These are phyloP conservation scores for Mustela lutreola DNA, from an alignment of 2,113 vertebrate genomes.

Conservation along the genomic window DNA sequence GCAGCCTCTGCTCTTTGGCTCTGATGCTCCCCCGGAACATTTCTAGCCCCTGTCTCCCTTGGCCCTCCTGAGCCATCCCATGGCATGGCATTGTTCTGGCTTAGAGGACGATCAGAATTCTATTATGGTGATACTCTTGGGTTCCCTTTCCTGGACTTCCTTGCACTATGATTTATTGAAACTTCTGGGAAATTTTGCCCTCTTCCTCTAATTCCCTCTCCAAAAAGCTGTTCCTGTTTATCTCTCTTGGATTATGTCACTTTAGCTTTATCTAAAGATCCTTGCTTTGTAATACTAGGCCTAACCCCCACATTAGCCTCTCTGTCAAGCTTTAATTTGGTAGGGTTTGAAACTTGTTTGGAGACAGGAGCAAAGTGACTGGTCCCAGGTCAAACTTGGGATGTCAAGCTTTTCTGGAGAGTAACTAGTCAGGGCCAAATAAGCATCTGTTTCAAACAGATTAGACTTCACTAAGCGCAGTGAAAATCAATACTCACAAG, in stretches of 20 bases:
- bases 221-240: neutral
- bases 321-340: neutral
- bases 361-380: neutral
- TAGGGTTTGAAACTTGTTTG: neutral
- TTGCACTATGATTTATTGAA: neutral
- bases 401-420: neutral
- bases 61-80: neutral
- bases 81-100: neutral
- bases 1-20: neutral
- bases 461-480: neutral
- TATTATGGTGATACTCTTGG: neutral
- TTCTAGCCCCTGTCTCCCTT: neutral
- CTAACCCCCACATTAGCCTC: neutral
- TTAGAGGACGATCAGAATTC: neutral
- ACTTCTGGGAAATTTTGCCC: neutral
- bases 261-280: neutral
- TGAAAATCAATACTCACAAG: neutral
- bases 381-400: neutral
- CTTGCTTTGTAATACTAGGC: neutral
- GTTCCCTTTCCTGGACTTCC: neutral
- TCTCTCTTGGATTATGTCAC: neutral
- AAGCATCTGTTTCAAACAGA: neutral
- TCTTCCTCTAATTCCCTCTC: neutral
- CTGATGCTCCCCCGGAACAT: neutral
- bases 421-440: neutral